A percentile compares a stretch with the other conserved stretches of the same genome.
Conservation (phyloP, 1,140 invertebrate species). For the Anastrepha ludens region DNA sequence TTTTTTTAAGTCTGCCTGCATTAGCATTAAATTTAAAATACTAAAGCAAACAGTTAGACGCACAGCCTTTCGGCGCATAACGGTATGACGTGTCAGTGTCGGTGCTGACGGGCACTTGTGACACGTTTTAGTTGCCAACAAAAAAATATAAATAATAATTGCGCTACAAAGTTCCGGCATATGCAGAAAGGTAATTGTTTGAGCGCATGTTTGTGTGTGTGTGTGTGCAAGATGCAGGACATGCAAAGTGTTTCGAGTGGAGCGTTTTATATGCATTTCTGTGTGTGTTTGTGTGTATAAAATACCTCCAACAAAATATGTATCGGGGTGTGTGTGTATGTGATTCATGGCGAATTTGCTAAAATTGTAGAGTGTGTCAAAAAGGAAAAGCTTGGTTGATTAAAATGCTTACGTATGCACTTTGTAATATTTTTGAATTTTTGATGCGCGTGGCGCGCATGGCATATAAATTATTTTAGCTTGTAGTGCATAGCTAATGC, state of each 20-base stretch:
- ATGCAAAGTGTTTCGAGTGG: conserved; percentile 32
- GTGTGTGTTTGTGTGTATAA: neutral
- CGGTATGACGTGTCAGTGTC: conserved; percentile 35
- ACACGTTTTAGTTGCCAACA: conserved; percentile 56
- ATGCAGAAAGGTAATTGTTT: neutral
- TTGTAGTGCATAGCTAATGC: neutral
- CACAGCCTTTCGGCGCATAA: neutral
- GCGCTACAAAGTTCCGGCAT: conserved; percentile 39
- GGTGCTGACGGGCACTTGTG: conserved; percentile 53
- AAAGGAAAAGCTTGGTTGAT: conserved; percentile 26
- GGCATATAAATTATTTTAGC: neutral
- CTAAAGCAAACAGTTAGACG: neutral
- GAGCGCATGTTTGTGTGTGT: conserved; percentile 12
- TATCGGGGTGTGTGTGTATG: neutral
- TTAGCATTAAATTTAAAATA: conserved; percentile 50
- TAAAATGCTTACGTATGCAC: conserved; percentile 31
- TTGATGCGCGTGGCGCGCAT: neutral
- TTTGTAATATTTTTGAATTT: conserved; percentile 22
- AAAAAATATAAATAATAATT: conserved; percentile 53
- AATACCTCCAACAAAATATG: neutral
- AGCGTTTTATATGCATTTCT: neutral
- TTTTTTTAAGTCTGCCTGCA: neutral
- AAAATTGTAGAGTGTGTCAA: conserved; percentile 24
- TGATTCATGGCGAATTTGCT: neutral
- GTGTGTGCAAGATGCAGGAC: neutral